Evolutionary conservation across 2,113 vertebrate genomes (phyloP).

Genomic region (Fulica atra): DNA sequence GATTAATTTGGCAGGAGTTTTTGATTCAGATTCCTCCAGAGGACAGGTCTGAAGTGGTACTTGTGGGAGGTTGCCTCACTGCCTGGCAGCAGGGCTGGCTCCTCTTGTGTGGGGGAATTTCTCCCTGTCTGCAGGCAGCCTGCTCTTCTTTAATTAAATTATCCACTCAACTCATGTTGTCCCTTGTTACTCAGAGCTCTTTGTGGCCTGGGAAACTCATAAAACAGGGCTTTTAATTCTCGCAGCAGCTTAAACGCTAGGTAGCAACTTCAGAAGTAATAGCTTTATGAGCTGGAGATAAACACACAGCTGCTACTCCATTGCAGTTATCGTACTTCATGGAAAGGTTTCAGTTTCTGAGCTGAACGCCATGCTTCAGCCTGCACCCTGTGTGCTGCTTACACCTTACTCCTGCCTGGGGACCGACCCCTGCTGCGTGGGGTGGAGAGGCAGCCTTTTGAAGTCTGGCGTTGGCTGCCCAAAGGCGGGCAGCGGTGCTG

Average conservation of each 20-base stretch:
- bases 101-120: fast-evolving
- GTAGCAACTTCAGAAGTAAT: not conserved
- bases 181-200: not conserved
- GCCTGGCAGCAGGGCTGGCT: not conserved
- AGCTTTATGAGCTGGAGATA: fast-evolving
- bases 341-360: not conserved
- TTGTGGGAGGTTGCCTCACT: not conserved
- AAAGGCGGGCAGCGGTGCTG: fast-evolving
- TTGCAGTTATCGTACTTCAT: not conserved
- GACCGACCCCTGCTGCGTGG: fast-evolving
- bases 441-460: fast-evolving
- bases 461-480: not conserved
- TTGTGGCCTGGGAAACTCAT: fast-evolving
- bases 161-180: fast-evolving
- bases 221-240: not conserved
- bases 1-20: not conserved
- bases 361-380: fast-evolving
- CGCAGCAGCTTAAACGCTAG: not conserved
- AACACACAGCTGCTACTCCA: fast-evolving
- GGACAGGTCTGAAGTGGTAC: not conserved
- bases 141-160: not conserved
- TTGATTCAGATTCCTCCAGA: not conserved
- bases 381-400: not conserved
- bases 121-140: not conserved
- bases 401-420: not conserved